Conservation (phyloP, 2,797 vertebrate species). For the Gobionotothen gibberifrons region DNA sequence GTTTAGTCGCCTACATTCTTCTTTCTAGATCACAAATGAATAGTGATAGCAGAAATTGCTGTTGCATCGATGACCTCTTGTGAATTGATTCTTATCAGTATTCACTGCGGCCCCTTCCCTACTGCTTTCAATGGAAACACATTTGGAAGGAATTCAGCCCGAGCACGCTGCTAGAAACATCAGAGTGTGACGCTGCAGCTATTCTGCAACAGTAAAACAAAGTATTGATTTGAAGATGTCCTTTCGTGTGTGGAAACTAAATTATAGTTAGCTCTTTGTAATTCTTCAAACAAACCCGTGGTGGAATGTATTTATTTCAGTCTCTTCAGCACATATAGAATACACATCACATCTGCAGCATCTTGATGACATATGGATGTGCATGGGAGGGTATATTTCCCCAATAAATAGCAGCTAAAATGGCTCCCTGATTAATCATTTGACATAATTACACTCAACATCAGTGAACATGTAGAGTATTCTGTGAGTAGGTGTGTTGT, state of each 20-base stretch:
- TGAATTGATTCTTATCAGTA: constrained; percentile 37
- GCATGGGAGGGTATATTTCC: constrained; percentile 1
- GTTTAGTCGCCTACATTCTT: constrained; percentile 19
- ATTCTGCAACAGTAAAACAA: constrained; percentile 23
- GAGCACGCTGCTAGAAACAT: constrained; percentile 13
- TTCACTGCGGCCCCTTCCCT: constrained; percentile 13
- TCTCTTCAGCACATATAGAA: constrained; percentile 12
- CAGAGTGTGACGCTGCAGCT: constrained; percentile 7
- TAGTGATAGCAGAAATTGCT: constrained; percentile 32
- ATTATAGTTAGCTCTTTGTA: constrained; percentile 27
- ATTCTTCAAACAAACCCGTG: constrained; percentile 20
- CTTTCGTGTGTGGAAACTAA: constrained; percentile 20
- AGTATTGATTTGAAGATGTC: constrained; percentile 26
- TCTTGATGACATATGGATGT: constrained; percentile 31
- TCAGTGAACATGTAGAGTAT: constrained; percentile 19
- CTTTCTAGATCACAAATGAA: constrained; percentile 35
- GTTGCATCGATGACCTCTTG: constrained; percentile 30
- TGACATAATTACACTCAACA: constrained; percentile 29
- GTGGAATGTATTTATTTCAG: not conserved
- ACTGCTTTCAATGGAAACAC: constrained; percentile 18
- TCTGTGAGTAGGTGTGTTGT: constrained; percentile 7
- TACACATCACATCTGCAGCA: constrained; percentile 12
- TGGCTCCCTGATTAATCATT: constrained; percentile 41
- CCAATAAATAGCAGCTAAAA: constrained; percentile 23
- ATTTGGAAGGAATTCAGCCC: constrained; percentile 17